Evolutionary conservation across 2,888 invertebrate genomes (phyloP), one percentile per base, ranked within the genome.

Genomic region (Xylota sylvarum): DNA sequence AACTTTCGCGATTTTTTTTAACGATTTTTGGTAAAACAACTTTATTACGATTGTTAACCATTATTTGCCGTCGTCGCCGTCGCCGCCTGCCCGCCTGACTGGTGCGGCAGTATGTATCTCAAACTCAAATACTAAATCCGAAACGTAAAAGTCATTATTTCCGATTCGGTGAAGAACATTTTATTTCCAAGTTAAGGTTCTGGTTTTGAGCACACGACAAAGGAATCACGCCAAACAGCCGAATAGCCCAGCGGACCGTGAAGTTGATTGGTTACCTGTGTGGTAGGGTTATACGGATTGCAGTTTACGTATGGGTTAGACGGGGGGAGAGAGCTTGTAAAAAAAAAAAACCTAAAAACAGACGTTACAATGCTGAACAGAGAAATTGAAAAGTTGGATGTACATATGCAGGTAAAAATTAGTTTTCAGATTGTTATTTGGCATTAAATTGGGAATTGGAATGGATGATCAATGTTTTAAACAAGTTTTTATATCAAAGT

Each of bases 131-230:
- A 48, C 19, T 9, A 23, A 40, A 52, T 56, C 35, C 67, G 19
- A 37, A 52, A 32, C 69, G 76, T 52, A 40, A 40, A 82, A 64
- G 70, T 50, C 64, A 82, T 82, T 82, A 82, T 82, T 77, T 82
- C 82, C 82, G 70, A 77, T 70, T 77, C 76, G 76, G 52, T 82
- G 82, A 77, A 82, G 77, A 82, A 72, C 76, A 43, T 77, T 82
- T 82, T 58, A 77, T 82, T 82, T 77, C 19, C 43, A 43, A 76
- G 58, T 70, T 76, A 64, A 64, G 70, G 82, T 82, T 82, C 82
- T 82, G 82, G 76, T 70, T 82, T 82, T 69, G 62, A 76, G 76
- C 76, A 76, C 76, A 76, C 76, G 76, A 69, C 77, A 83, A 58
- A 78, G 78, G 73, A 83, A 83, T 77, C 83, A 78, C 78, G 83